Conservation (phyloP, 2,797 vertebrate genomes). For the Ibycter americanus region DNA sequence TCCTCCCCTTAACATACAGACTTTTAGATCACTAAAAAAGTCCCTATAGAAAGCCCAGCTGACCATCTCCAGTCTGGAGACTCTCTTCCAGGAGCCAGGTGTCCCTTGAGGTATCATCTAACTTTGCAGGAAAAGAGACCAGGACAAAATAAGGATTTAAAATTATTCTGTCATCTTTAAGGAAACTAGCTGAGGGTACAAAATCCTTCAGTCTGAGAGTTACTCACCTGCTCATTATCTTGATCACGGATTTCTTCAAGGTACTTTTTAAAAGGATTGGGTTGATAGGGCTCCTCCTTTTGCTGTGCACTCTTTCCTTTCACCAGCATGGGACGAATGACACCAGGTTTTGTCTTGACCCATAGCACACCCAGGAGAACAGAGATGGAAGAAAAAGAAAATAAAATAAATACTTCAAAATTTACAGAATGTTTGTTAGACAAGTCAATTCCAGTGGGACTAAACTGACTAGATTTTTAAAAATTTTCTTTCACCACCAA, state of each 20-base stretch:
- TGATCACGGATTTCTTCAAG: constrained; percentile 68
- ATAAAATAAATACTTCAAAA: not conserved
- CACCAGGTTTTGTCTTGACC: constrained; percentile 88
- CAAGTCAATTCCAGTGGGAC: not conserved
- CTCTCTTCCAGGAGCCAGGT: not conserved
- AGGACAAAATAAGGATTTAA: not conserved
- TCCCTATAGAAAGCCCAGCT: not conserved
- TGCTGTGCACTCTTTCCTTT: constrained; percentile 79
- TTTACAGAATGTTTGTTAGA: not conserved
- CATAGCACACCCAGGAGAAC: not conserved
- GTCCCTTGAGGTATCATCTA: not conserved
- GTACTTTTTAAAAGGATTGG: constrained; percentile 82
- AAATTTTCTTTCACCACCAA: not conserved
- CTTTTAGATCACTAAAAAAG: not conserved
- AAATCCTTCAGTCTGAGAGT: not conserved
- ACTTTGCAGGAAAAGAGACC: not conserved
- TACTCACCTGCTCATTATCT: constrained; percentile 80
- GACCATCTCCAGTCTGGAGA: not conserved
- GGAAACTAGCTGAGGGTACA: not conserved
- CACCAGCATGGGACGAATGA: constrained; percentile 84
- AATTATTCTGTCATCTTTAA: not conserved
- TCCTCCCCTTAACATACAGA: not conserved
- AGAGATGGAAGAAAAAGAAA: not conserved
- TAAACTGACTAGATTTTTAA: not conserved
- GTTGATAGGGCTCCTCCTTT: constrained; percentile 74